Conservation (phyloP, 1,140 invertebrate genomes). For the Orchestia grillus region DNA sequence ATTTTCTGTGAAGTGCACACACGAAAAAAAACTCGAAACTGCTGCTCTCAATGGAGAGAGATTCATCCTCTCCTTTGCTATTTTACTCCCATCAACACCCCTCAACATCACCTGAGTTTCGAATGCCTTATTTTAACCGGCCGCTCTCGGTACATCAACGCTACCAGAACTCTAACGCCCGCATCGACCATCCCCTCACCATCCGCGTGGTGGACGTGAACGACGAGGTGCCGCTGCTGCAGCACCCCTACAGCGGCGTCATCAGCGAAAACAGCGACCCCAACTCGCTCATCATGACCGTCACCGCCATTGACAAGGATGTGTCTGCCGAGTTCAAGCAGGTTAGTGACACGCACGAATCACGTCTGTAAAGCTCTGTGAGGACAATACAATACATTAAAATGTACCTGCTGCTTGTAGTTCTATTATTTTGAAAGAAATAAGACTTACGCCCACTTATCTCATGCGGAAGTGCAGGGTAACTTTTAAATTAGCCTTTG, state of each 20-base stretch:
- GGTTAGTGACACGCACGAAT: background rate
- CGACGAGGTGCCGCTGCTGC: constrained; percentile 57
- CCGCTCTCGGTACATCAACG: background rate
- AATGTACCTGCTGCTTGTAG: no score
- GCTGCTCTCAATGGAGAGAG: no score
- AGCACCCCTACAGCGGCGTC: constrained; percentile 44
- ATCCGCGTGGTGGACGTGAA: constrained; percentile 57
- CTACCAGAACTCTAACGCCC: constrained; percentile 51
- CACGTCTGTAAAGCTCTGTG: background rate
- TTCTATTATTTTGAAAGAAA: no score
- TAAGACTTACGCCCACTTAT: no score
- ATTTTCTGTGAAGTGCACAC: no score
- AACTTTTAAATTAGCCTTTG: no score
- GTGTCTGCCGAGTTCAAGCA: constrained; percentile 50
- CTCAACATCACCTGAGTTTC: background rate
- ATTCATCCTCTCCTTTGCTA: no score
- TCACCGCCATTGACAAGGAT: constrained; percentile 57
- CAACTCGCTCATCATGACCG: constrained; percentile 54
- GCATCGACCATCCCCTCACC: constrained; percentile 45
- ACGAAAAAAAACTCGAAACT: no score
- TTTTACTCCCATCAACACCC: no score
- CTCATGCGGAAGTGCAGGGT: no score
- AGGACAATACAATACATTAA: no score
- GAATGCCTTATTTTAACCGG: background rate
- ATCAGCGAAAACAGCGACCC: constrained; percentile 57